Evolutionary conservation across 2,888 invertebrate species (phyloP).

Genomic region (Clanis bilineata): DNA sequence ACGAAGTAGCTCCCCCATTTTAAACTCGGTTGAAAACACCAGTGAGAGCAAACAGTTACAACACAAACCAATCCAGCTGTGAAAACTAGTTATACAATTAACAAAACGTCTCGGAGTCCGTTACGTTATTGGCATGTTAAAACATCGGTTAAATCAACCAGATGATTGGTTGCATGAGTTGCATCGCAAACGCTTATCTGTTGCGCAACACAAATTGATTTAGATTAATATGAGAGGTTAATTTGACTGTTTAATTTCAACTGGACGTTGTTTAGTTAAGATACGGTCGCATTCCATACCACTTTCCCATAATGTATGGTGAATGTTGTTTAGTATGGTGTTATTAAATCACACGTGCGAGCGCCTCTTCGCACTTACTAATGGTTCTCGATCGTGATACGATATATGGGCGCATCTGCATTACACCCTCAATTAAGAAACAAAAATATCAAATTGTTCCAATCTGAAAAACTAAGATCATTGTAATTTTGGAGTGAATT

Average conservation of each 20-base stretch:
- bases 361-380: slow-evolving; percentile 9
- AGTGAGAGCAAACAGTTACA: background rate
- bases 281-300: slow-evolving; percentile 22
- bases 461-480: too few species aligned
- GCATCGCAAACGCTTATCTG: background rate
- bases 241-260: slow-evolving; percentile 12
- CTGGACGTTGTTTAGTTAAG: slow-evolving; percentile 10
- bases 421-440: too few species aligned
- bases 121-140: background rate
- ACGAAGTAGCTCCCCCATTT: too few species aligned
- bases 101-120: background rate
- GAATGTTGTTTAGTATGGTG: slow-evolving; percentile 31
- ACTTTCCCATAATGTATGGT: slow-evolving; percentile 43
- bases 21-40: too few species aligned
- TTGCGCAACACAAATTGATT: slow-evolving; percentile 5
- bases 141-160: background rate
- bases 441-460: too few species aligned
- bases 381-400: background rate
- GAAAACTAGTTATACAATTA: background rate
- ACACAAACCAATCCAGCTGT: background rate
- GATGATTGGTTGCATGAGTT: slow-evolving; percentile 9
- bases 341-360: slow-evolving; percentile 46
- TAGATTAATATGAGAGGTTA: slow-evolving; percentile 5
- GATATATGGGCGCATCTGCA: too few species aligned
- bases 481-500: too few species aligned